Base-by-base conservation (phyloP, 2,888 invertebrate species). In the Julus scanicus region DNA sequence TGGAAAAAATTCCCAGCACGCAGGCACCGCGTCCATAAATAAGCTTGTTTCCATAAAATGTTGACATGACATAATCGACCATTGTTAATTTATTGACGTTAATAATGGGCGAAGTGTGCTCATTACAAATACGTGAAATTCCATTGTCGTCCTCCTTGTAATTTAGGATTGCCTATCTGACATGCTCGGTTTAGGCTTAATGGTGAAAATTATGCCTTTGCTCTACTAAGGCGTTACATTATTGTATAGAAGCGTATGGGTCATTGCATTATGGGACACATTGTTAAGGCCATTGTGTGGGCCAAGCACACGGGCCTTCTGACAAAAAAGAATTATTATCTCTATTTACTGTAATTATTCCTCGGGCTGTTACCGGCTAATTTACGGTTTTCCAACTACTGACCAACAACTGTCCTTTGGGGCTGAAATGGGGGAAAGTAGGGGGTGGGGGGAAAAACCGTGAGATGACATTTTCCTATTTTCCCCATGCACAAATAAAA, bases 291-390 rank as follows among this genome's bases (percentile, higher is more conserved):
- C 80, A 20, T 80, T 20, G 80, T 80, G 80, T 29, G 80, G 80
- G 29, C 37, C 37, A 80, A 29, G 29, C 20, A 80, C 13, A 6
- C 29, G 13, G 80, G 37, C 37, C 80, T 20, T 11, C 13, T 13
- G 37, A 53, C 86, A 48, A 53, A 86, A 44, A 87, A 57, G 80
- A 87, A 63, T 87, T 87, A 87, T 87, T 63, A 40, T 40, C 48
- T 53, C 87, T 63, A 87, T 87, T 63, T 44, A 87, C 63, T 71
- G 87, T 87, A 87, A 87, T 87, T 87, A 87, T 87, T 63, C 63
- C 87, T 87, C 87, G 71, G 87, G 80, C 87, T 87, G 87, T 87
- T 87, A 71, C 87, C 87, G 71, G 71, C 40, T 71, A 87, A 87
- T 87, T 87, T 87, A 87, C 71, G 87, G 63, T 87, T 71, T 86